Base-by-base conservation (phyloP, 2,113 vertebrate species). In the Emydura subglobosa region DNA sequence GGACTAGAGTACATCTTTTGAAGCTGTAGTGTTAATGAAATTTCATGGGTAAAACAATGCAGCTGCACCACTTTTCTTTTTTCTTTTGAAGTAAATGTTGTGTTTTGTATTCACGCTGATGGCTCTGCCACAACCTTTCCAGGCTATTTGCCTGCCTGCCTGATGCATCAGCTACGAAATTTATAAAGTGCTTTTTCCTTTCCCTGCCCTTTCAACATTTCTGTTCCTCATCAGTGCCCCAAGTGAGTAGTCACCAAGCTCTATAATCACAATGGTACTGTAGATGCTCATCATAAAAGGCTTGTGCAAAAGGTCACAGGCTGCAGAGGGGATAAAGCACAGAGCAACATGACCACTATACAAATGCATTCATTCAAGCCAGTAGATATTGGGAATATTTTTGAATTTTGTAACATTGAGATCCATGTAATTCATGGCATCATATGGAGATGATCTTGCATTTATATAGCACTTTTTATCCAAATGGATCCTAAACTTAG, bases 31-130 rank as follows among this genome's bases (percentile, higher is more conserved):
- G 65, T 91, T 92, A 95, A 90, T 94, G 86, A 54, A 89, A 92
- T 95, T 96, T 93, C 94, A 87, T 91, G 86, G 85, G 44, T 82
- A 72, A 72, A 96, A 74, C 39, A 89, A 82, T 61, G 79, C 25
- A 87, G 44, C 44, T 85, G 39, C 4, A 1, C 91, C 59, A 86
- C 78, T 91, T 78, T 13, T 81, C 90, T 65, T 82, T 53, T 57
- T 80, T 53, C 49, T 96, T 92, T 91, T 86, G 81, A 91, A 93
- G 79, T 51, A 88, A 95, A 88, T 51, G 29, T 78, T 91, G 29
- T 94, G 24, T 6, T 95, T 93, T 82, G 68, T 86, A 53, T 93
- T 95, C 42, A 42, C 83, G 55, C 22, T 57, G 55, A 50, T 61
- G 87, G 76, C 88, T 95, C 49, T 93, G n/a, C 13, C 74, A 79